phyloP scores from a whole-genome alignment of 1,140 invertebrate species.

The Meloidogyne floridensis region DNA sequence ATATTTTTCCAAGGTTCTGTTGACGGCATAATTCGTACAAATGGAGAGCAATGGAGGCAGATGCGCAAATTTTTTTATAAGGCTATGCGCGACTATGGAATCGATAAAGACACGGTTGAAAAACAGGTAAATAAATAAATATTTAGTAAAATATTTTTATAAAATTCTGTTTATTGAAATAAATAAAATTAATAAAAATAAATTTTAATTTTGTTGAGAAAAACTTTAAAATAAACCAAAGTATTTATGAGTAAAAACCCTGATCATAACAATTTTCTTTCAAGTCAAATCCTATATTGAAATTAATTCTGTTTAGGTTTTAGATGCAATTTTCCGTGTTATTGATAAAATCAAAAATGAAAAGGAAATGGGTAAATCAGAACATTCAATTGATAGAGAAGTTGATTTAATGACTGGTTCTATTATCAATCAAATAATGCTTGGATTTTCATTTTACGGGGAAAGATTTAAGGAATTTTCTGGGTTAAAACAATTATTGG shows the following conservation, averaged over 20 bases:
- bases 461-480: neutral
- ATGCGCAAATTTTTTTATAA: constrained; percentile 76
- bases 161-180: neutral
- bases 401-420: constrained; percentile 25
- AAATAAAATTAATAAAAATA: neutral
- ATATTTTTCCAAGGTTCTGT: constrained; percentile 10
- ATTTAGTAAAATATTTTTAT: too few relatives aligned
- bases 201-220: too few relatives aligned
- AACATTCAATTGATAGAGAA: constrained; percentile 24
- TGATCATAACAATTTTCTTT: too few relatives aligned
- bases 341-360: constrained; percentile 15
- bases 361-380: neutral
- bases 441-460: constrained; percentile 27
- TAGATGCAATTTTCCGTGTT: constrained; percentile 15
- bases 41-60: constrained; percentile 80
- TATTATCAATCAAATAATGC: constrained; percentile 28
- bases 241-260: neutral
- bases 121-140: constrained; percentile 69
- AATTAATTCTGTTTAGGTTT: constrained; percentile 3
- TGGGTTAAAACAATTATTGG: constrained; percentile 9
- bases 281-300: too few relatives aligned
- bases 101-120: constrained; percentile 75
- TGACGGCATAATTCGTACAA: constrained; percentile 67
- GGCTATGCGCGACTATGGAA: constrained; percentile 77
- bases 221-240: too few relatives aligned